phyloP scores from a whole-genome alignment of 2,113 vertebrate genomes.

The Dolichallabes microphthalmus region DNA sequence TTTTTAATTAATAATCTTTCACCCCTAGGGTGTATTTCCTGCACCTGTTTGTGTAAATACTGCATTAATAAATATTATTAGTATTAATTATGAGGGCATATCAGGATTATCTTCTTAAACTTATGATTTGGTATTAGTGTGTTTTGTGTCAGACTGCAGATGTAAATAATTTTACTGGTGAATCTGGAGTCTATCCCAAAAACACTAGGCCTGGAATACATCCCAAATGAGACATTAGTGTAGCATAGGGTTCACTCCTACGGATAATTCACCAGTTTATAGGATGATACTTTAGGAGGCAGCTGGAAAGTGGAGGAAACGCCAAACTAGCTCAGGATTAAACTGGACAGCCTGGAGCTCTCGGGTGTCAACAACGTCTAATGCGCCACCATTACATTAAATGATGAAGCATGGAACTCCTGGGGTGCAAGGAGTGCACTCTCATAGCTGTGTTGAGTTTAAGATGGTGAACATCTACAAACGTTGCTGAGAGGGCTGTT shows the following conservation, averaged over 20 bases:
- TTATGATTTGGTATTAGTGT: neutral
- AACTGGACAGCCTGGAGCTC: neutral
- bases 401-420: neutral
- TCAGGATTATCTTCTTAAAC: neutral
- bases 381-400: neutral
- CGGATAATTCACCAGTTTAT: neutral
- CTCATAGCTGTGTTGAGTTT: neutral
- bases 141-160: neutral
- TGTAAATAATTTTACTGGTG: neutral
- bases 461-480: neutral
- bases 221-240: neutral
- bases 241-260: neutral
- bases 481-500: neutral
- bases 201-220: neutral
- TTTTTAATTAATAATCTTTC: no score
- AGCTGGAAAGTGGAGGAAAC: neutral
- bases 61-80: neutral
- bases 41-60: neutral
- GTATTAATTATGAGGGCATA: neutral
- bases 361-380: neutral
- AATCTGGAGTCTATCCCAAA: neutral
- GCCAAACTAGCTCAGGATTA: neutral
- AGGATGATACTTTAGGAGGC: neutral
- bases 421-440: neutral
- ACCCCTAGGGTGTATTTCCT: neutral